Base-by-base conservation (phyloP, 2,113 vertebrate genomes). In the Dinomys branickii region DNA sequence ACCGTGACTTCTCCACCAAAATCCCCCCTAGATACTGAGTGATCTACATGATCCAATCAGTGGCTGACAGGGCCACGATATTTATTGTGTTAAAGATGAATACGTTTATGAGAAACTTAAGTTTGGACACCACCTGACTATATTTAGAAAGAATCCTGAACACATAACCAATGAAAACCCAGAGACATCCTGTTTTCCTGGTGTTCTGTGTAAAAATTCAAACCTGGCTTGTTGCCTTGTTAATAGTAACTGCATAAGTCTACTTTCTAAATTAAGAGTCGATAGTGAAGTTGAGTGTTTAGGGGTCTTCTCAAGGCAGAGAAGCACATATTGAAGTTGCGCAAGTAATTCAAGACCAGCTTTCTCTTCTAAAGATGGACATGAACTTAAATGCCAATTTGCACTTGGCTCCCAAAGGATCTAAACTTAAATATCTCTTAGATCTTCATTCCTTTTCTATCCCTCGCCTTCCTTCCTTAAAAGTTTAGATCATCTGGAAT, bases 401-500 rank as follows among this genome's bases (percentile, higher is more conserved):
- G 61, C 26, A 58, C 67, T 86, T 61, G 73, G 41, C 54, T 93
- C 73, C 59, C 63, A 35, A 73, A 95, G 67, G 0, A 24, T 80
- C 67, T 71, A 88, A 80, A 78, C 83, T 86, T 56, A 87, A 93
- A 84, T 54, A 58, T 96, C 92, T 93, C 92, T 85, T 84, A 86
- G 91, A 83, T 77, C 56, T 85, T 63, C 30, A 14, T 85, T 94
- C 65, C 41, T 81, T 96, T 54, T 85, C 59, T 54, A 69, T 12
- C 65, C 5, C 1, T 88, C 59, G 35, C 83, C 81, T 91, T 77
- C 71, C 19, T 88, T 41, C 89, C 82, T 69, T 93, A 89, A 94
- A 96, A 96, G 87, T 10, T 65, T 95, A 85, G 91, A 85, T 96
- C 94, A 93, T 96, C 94, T 97, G 95, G 84, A 95, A 95, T 96